Conservation (phyloP, 1,140 invertebrate genomes). For the Tetragonula clypearis region DNA sequence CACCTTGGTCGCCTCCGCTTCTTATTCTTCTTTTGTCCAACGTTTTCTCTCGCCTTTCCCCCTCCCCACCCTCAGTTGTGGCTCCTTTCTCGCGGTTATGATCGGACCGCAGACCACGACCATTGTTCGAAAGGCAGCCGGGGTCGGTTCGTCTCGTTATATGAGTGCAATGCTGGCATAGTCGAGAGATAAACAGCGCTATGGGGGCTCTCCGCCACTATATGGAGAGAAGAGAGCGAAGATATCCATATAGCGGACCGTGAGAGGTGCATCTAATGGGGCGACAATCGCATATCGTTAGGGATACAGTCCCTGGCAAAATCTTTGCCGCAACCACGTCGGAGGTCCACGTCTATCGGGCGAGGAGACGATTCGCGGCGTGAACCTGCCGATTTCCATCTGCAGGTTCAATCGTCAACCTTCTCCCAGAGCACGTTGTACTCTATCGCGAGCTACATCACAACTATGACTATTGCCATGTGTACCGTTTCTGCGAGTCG, state of each 20-base stretch:
- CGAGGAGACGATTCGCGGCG: constrained; percentile 7
- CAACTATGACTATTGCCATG: background rate
- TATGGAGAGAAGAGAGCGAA: constrained; percentile 59
- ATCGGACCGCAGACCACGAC: constrained; percentile 68
- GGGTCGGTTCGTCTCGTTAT: constrained; percentile 73
- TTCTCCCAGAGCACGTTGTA: no score
- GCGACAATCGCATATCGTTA: constrained; percentile 78
- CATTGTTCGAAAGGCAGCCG: constrained; percentile 72
- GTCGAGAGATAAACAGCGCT: constrained; percentile 75
- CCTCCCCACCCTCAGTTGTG: background rate
- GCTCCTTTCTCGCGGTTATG: constrained; percentile 66
- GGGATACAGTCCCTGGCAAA: constrained; percentile 71
- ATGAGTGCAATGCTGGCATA: constrained; percentile 63
- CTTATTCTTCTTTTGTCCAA: constrained; percentile 55
- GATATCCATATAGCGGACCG: constrained; percentile 73
- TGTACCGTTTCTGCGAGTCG: background rate
- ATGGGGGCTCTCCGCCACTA: constrained; percentile 67
- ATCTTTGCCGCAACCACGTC: constrained; percentile 57
- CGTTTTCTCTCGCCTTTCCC: background rate
- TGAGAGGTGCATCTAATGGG: constrained; percentile 76
- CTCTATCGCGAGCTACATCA: background rate
- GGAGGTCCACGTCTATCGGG: constrained; percentile 45
- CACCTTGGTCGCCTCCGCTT: constrained; percentile 52
- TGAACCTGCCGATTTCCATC: constrained; percentile 36
- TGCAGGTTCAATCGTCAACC: background rate